These are phyloP conservation scores for Chunga burmeisteri DNA, from an alignment of 2,113 vertebrate species.

Conservation along the genomic window DNA sequence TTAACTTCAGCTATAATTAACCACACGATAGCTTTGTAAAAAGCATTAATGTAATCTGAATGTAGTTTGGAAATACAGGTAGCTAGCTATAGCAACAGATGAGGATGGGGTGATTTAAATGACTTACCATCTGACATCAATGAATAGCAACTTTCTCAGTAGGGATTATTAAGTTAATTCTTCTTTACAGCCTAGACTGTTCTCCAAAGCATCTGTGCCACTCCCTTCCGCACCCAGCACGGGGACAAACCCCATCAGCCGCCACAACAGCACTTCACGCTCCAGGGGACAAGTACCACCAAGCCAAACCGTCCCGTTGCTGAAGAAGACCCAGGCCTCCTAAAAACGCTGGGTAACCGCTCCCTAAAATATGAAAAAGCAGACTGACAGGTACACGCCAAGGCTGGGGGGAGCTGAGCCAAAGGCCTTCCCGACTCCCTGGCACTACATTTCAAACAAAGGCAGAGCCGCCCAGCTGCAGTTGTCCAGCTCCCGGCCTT, in stretches of 20 bases:
- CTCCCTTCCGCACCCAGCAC: background rate
- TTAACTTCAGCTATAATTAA: background rate
- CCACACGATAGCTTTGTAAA: background rate
- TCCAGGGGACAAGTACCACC: background rate
- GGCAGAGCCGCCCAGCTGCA: conserved; percentile 27
- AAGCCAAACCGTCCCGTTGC: background rate
- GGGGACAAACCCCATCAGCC: background rate
- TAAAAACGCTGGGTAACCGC: background rate
- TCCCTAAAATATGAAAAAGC: background rate
- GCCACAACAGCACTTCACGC: background rate
- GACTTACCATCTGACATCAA: conserved; percentile 66
- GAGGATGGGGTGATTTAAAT: background rate
- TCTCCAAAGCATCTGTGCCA: background rate
- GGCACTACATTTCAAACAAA: background rate
- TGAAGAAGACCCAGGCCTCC: background rate
- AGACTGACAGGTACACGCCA: background rate
- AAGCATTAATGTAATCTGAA: background rate
- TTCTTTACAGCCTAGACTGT: conserved; percentile 13
- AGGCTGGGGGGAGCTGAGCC: background rate
- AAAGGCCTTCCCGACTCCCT: background rate
- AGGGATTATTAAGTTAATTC: background rate
- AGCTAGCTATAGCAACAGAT: background rate
- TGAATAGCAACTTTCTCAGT: background rate
- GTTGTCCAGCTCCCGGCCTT: background rate
- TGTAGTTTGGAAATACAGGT: background rate